phyloP scores from a whole-genome alignment of 2,888 invertebrate species.

The Ornithoptera alexandrae region DNA sequence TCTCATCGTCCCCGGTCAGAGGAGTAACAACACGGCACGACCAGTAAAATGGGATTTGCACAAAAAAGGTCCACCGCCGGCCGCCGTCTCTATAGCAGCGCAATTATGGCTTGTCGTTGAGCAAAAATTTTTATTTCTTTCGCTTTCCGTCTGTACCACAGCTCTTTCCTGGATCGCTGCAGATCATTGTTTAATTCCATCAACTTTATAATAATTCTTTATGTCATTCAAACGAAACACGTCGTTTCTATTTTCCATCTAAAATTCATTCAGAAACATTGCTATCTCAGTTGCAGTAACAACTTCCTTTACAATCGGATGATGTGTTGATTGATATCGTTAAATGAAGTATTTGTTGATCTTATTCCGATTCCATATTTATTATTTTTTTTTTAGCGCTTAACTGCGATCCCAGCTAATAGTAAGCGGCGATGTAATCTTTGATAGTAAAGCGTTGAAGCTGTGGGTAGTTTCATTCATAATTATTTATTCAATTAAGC shows the following conservation, averaged over 20 bases:
- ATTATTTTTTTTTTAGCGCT: no score
- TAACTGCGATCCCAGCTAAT: no score
- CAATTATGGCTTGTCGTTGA: slow-evolving; percentile 37
- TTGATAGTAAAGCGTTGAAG: no score
- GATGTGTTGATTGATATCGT: no score
- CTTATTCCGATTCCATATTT: no score
- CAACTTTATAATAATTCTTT: not conserved
- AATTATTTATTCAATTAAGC: no score
- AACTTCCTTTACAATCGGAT: no score
- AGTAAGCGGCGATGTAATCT: no score
- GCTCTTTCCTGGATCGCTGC: slow-evolving; percentile 7
- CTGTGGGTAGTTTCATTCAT: no score
- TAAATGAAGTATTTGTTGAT: no score
- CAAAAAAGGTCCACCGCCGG: slow-evolving; percentile 39
- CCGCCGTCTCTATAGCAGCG: slow-evolving; percentile 38
- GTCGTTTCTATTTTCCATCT: not conserved
- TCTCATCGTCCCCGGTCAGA: slow-evolving; percentile 6
- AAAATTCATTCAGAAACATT: not conserved
- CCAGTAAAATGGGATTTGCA: slow-evolving; percentile 41
- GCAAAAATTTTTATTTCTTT: slow-evolving; percentile 34
- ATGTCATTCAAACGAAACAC: not conserved
- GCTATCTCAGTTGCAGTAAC: not conserved
- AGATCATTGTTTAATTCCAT: slow-evolving; percentile 4
- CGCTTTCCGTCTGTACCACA: slow-evolving; percentile 35
- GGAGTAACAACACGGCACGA: slow-evolving; percentile 36